These are phyloP conservation scores for Patella vulgata DNA, from an alignment of 1,140 invertebrate species.

Conservation along the genomic window DNA sequence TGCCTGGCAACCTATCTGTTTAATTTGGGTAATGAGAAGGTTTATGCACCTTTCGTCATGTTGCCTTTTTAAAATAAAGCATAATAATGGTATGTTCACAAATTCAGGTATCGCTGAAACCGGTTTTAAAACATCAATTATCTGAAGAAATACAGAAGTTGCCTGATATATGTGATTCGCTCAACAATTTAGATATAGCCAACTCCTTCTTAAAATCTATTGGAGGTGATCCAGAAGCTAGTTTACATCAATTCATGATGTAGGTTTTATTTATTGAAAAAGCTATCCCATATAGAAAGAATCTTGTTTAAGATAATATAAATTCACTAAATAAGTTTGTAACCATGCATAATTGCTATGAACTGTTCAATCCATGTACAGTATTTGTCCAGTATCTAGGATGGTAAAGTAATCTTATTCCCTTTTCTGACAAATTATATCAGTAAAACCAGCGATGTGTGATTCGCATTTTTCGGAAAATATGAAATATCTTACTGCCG, in stretches of 20 bases:
- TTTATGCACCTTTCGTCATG: too few relatives aligned
- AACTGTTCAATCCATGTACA: not conserved
- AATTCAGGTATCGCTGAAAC: constrained; percentile 25
- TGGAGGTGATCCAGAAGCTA: constrained; percentile 14
- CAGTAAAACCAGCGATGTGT: too few relatives aligned
- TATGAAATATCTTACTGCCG: too few relatives aligned
- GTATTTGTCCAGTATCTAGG: not conserved
- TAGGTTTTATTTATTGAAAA: constrained; percentile 30
- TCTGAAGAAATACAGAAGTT: constrained; percentile 17
- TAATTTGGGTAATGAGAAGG: too few relatives aligned
- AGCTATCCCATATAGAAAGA: constrained; percentile 25
- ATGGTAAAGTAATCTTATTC: not conserved
- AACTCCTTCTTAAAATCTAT: constrained; percentile 37
- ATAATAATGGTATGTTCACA: too few relatives aligned
- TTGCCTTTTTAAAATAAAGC: too few relatives aligned
- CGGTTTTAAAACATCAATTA: constrained; percentile 26
- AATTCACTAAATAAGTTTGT: not conserved
- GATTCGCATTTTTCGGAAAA: too few relatives aligned
- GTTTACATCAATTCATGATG: constrained; percentile 30
- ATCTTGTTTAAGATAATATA: constrained; percentile 1
- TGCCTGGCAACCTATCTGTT: too few relatives aligned
- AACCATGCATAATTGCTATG: not conserved
- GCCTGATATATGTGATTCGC: constrained; percentile 29
- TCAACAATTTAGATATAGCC: constrained; percentile 35
- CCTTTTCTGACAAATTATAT: too few relatives aligned